Percentiles rank a stretch among this genome's conserved stretches.
These are phyloP conservation scores for Sturnus vulgaris DNA, from an alignment of 2,113 vertebrate genomes.

Conservation along the genomic window DNA sequence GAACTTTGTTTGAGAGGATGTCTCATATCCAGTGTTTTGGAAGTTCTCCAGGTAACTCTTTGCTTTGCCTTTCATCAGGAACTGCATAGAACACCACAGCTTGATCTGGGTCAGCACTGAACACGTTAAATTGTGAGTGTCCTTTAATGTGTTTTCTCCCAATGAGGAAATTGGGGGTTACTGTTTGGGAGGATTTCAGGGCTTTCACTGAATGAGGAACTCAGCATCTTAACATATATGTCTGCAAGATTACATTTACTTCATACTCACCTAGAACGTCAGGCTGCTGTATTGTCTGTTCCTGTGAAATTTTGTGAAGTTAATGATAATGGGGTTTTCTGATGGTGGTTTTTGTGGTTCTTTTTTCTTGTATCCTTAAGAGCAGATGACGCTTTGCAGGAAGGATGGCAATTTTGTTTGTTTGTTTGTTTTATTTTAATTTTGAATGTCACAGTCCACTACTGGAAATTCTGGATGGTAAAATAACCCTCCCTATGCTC, in stretches of 20 bases:
- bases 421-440: not conserved
- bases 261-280: not conserved
- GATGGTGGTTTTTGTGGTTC: not conserved
- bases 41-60: not conserved
- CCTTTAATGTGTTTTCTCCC: not conserved
- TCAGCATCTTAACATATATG: fast-evolving
- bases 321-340: not conserved
- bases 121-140: not conserved
- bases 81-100: not conserved
- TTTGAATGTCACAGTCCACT: not conserved
- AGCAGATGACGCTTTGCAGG: not conserved
- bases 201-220: not conserved
- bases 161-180: not conserved
- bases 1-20: not conserved
- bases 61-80: not conserved
- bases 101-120: not conserved
- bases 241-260: not conserved
- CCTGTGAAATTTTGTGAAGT: not conserved
- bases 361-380: not conserved
- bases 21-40: not conserved
- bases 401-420: not conserved
- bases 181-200: not conserved
- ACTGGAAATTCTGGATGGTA: not conserved
- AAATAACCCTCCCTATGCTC: not conserved
- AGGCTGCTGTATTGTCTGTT: not conserved